phyloP scores from a whole-genome alignment of 2,888 invertebrate genomes.

The Parnassius apollo region DNA sequence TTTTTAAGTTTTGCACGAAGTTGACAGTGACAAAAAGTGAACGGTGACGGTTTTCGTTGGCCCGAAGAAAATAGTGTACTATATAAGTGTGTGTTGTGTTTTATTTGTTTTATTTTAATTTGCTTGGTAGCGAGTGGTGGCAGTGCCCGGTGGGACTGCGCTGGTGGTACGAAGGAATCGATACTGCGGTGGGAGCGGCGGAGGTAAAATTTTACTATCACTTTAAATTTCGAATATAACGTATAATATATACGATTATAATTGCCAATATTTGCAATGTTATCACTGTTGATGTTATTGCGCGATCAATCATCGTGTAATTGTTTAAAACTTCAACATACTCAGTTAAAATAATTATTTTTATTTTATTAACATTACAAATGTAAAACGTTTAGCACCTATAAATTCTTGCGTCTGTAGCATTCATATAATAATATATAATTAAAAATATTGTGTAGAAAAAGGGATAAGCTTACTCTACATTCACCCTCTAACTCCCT shows the following conservation, averaged over 20 bases:
- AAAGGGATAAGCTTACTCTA: too few relatives aligned
- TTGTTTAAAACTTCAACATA: too few relatives aligned
- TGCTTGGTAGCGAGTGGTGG: slow-evolving; percentile 62
- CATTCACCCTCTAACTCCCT: too few relatives aligned
- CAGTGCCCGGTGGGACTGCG: slow-evolving; percentile 55
- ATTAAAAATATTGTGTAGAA: too few relatives aligned
- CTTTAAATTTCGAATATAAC: slow-evolving; percentile 23
- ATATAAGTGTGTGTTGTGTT: slow-evolving; percentile 55
- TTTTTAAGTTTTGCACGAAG: slow-evolving; percentile 49
- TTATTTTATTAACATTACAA: too few relatives aligned
- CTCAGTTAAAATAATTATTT: too few relatives aligned
- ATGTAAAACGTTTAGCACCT: too few relatives aligned
- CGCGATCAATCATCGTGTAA: too few relatives aligned
- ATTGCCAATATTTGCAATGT: too few relatives aligned
- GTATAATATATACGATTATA: background rate
- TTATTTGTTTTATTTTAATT: slow-evolving; percentile 72
- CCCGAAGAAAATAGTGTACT: slow-evolving; percentile 51
- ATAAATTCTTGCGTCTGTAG: too few relatives aligned
- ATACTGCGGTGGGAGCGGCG: slow-evolving; percentile 75
- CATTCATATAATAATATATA: too few relatives aligned
- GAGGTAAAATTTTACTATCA: slow-evolving; percentile 61
- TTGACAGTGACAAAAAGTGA: slow-evolving; percentile 61
- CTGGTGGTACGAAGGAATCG: slow-evolving; percentile 73
- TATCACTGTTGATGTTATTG: too few relatives aligned
- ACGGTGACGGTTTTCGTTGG: slow-evolving; percentile 62